Base-by-base conservation (phyloP, 2,797 vertebrate genomes). In the Liparis tanakae region DNA sequence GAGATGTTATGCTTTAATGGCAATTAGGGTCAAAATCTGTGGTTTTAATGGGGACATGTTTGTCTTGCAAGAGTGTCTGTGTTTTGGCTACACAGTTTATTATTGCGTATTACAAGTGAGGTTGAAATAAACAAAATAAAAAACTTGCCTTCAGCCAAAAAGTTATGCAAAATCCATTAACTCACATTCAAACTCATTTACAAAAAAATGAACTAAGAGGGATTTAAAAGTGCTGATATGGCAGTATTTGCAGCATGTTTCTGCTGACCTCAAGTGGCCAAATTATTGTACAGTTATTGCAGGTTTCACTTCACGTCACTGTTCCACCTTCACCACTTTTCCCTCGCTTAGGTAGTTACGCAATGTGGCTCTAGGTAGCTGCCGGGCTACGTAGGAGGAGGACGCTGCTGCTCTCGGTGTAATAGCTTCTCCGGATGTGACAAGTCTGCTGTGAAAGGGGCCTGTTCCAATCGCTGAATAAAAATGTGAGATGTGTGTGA, bases 241-340 rank as follows among this genome's bases (percentile, higher is more conserved):
- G 25, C 58, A 43, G 20, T 25, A 39, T 60, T 15, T 10, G 15
- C 37, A 25, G 37, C 37, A 22, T 60, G 58, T 25, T 60, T 43
- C 37, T 41, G 37, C 37, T 60, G 58, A 22, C 58, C 37, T 39
- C 37, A 59, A 60, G 39, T 43, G 58, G 39, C 20, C 58, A 43
- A 6, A 43, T 43, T 25, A 41, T 41, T 60, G 58, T 22, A 39
- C 34, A 58, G 34, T 58, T 58, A 20, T 58, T 37, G 36, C 18
- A 39, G 10, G 34, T 39, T 59, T 14, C 15, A 56, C 55, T 39
- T 59, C 12, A 20, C n/a, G 37, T 59, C 57, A 37, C 12, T 6
- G 20, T 39, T 22, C 12, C 36, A 59, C 6, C n/a, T 2, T 58
- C 18, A 20, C 33, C 56, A 37, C 37, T 37, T 59, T 39, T 39